Base-by-base conservation (phyloP, 2,888 invertebrate genomes). In the Morpho achilles region DNA sequence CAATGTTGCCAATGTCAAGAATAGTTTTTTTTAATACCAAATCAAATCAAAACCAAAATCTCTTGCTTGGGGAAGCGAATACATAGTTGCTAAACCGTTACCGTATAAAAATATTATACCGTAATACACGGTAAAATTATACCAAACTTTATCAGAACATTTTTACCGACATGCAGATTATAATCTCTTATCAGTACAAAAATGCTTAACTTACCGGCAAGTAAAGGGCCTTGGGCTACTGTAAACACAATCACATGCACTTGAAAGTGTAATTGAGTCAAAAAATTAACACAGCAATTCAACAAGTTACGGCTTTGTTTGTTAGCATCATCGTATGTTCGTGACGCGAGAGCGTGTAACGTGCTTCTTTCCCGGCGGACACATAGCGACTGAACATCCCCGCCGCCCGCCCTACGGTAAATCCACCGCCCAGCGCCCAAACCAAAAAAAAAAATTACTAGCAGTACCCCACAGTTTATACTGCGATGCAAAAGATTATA, bases 351-450 rank as follows among this genome's bases (percentile, higher is more conserved):
- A 45, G 56, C 54, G 52, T 53, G 53, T 60, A 46, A 73, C 86
- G 82, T 77, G 73, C 76, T 65, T 66, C 74, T 63, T 59, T 68
- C 56, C 51, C 76, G 72, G 66, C 69, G 69, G 71, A 60, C 72
- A 76, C 82, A 81, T 81, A 73, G 72, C 80, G 76, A 88, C 87
- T 87, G 82, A 71, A 62, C 52, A 58, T 67, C 74, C 77, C 75
- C 79, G 71, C 82, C 84, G 84, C 85, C 87, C 85, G 84, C 84
- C 86, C 82, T 73, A 80, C 71, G 72, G 47, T 22, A 53, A 54
- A 71, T 75, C 75, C 73, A 79, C 84, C 87, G 87, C 87, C 87
- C 87, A 80, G 32, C 32, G 32, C 32, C 3, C 32, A 32, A 32
- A 32, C 16, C 1, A 32, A 32, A 32, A n/a, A 32, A 32, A 32